These are phyloP conservation scores for Cassiopea andromeda DNA, from an alignment of 30 jellyfish, hydroid and myxozoan genomes.

Conservation along the genomic window DNA sequence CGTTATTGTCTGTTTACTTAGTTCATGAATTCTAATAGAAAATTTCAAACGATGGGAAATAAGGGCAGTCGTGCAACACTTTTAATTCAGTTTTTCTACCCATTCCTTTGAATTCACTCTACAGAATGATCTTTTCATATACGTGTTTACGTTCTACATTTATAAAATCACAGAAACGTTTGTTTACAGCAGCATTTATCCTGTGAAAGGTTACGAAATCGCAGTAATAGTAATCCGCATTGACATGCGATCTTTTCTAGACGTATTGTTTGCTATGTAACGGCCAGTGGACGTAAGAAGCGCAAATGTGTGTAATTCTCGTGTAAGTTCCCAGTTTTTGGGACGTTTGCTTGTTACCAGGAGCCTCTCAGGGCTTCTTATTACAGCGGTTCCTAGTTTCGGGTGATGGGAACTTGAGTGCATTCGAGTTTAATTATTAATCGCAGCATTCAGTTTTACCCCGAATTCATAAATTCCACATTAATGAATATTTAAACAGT, in stretches of 20 bases:
- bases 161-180: neutral
- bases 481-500: conserved; percentile 41
- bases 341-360: neutral
- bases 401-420: neutral
- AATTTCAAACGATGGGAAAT: neutral
- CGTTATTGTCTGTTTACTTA: neutral
- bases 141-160: neutral
- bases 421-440: conserved; percentile 3
- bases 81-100: neutral
- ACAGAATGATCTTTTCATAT: neutral
- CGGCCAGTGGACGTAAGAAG: neutral
- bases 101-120: neutral
- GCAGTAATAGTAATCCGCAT: conserved; percentile 11
- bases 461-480: conserved; percentile 41
- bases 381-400: neutral
- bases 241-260: conserved; percentile 9
- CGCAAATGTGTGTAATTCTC: neutral
- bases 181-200: conserved; percentile 4
- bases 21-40: neutral
- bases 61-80: too few species aligned
- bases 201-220: conserved; percentile 1
- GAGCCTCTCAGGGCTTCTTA: neutral
- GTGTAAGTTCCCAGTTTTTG: neutral
- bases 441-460: conserved; percentile 28
- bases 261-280: neutral